Percentiles rank a stretch among this genome's conserved stretches.
Evolutionary conservation across 2,888 invertebrate species (phyloP).

Genomic region (Acheta domesticus): DNA sequence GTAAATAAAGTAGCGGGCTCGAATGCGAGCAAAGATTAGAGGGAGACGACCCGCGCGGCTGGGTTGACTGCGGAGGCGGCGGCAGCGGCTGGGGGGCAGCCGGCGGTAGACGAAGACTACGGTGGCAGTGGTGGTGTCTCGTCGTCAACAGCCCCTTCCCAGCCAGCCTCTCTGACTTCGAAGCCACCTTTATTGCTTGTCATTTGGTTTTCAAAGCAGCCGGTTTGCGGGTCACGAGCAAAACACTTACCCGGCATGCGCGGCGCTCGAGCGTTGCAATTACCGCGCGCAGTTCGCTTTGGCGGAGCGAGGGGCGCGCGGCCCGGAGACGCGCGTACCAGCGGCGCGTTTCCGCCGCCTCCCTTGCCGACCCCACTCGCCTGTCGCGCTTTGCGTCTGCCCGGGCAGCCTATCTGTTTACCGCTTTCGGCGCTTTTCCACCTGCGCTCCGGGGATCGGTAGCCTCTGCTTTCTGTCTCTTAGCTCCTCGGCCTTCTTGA

Average conservation of each 20-base stretch:
- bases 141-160: neutral
- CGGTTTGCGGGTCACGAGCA: constrained; percentile 4
- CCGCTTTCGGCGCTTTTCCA: too few relatives aligned
- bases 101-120: neutral
- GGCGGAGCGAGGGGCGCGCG: too few relatives aligned
- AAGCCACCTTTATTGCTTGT: constrained; percentile 29
- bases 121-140: neutral
- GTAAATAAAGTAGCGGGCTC: neutral
- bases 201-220: constrained; percentile 32
- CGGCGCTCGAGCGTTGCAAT: neutral
- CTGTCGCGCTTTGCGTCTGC: too few relatives aligned
- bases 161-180: neutral
- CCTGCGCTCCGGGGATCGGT: too few relatives aligned
- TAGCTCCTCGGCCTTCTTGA: too few relatives aligned
- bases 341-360: too few relatives aligned
- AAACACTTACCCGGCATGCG: neutral
- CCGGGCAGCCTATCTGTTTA: too few relatives aligned
- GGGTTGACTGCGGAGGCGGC: neutral
- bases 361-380: too few relatives aligned
- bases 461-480: too few relatives aligned
- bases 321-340: too few relatives aligned
- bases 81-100: neutral
- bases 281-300: too few relatives aligned
- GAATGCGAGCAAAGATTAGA: constrained; percentile 6
- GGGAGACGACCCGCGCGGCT: neutral